Evolutionary conservation across 2,797 vertebrate species (phyloP).

Genomic region (Acomys russatus): DNA sequence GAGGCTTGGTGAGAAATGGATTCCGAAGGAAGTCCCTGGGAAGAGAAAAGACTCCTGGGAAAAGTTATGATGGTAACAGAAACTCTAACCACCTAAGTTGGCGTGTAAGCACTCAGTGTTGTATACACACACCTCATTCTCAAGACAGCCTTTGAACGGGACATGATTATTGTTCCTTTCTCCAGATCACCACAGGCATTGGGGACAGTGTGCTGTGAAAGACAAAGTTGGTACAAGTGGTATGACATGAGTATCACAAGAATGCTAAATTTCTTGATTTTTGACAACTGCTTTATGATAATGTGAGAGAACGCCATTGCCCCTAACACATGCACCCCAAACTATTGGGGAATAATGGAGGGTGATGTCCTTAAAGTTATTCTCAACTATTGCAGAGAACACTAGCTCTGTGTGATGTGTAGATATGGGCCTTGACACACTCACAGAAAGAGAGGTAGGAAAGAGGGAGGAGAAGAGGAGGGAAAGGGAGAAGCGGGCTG

Average conservation of each 20-base stretch:
- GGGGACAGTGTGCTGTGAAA: neutral
- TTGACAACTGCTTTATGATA: neutral
- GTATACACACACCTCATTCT: neutral
- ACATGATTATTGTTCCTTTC: neutral
- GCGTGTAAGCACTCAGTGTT: neutral
- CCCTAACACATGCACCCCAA: neutral
- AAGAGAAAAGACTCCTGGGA: neutral
- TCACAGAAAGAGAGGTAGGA: too few species aligned
- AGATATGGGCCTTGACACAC: neutral
- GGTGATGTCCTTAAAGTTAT: neutral
- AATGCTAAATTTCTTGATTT: slow-evolving; percentile 31
- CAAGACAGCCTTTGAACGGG: neutral
- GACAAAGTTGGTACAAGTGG: neutral
- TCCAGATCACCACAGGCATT: neutral
- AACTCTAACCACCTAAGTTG: neutral
- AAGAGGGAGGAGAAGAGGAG: neutral
- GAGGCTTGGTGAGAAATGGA: neutral
- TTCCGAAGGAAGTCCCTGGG: neutral
- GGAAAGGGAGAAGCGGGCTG: neutral
- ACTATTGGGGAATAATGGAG: neutral
- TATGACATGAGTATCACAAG: neutral
- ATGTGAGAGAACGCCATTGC: neutral
- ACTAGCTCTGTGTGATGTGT: neutral
- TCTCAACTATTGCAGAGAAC: slow-evolving; percentile 29
- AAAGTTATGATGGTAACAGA: neutral